A percentile compares a stretch with the other conserved stretches of the same genome.
Conservation (phyloP, 2,888 invertebrate species). For the Coleophora deauratella region DNA sequence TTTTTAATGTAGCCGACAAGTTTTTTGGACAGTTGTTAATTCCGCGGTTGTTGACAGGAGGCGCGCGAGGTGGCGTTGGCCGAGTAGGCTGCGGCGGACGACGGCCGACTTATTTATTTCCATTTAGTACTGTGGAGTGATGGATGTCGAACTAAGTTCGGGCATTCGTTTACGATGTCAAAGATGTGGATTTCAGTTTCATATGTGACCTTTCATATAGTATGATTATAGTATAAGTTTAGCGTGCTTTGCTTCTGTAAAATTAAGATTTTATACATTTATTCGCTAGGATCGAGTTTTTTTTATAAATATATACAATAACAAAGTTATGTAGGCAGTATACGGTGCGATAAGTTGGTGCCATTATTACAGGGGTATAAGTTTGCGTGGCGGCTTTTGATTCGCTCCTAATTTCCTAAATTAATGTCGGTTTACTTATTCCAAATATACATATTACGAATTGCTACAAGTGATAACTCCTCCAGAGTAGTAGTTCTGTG, state of each 20-base stretch:
- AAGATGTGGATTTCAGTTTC: slow-evolving; percentile 57
- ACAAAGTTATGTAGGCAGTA: slow-evolving; percentile 73
- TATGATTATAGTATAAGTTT: slow-evolving; percentile 69
- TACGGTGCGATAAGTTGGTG: slow-evolving; percentile 75
- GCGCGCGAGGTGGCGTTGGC: slow-evolving; percentile 45
- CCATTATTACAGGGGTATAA: slow-evolving; percentile 74
- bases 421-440: slow-evolving; percentile 16
- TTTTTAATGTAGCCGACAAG: too few relatives aligned
- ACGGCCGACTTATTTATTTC: slow-evolving; percentile 66
- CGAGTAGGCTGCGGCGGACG: slow-evolving; percentile 34
- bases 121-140: slow-evolving; percentile 52
- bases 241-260: slow-evolving; percentile 73
- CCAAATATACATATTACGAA: slow-evolving; percentile 15
- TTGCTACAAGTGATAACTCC: slow-evolving; percentile 5
- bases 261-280: slow-evolving; percentile 70
- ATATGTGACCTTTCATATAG: slow-evolving; percentile 58
- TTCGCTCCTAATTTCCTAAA: slow-evolving; percentile 33
- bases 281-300: slow-evolving; percentile 66
- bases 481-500: too few relatives aligned
- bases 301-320: slow-evolving; percentile 62
- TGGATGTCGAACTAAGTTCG: slow-evolving; percentile 67
- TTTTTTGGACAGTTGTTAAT: too few relatives aligned
- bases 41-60: slow-evolving; percentile 22
- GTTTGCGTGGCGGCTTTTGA: slow-evolving; percentile 51
- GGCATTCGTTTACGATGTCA: slow-evolving; percentile 42